Evolutionary conservation across 2,888 invertebrate genomes (phyloP), one percentile per base, ranked within the genome.

Genomic region (Kuschelorhynchus macadamiae): DNA sequence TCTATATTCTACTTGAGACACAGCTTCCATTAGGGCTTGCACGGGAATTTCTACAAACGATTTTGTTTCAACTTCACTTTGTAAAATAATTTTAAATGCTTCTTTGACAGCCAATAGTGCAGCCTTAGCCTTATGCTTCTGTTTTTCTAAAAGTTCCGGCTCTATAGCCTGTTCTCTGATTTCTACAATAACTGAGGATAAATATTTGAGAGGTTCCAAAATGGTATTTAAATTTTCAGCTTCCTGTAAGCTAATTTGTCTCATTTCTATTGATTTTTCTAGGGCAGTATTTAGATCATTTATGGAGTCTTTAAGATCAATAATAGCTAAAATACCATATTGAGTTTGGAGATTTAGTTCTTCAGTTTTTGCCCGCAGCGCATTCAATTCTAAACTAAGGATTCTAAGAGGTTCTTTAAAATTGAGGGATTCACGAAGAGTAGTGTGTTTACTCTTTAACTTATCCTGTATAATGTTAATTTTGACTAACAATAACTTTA

Each of bases 401-500:
- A 71, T 16, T 11, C 3, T 32, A 16, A 44, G 8, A 32, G 44
- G n/a, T 30, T 52, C 61, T 41, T 21, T 60, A 11, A 42, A 8
- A 25, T 16, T 17, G 1, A 30, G 0, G 12, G 0, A n/a, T n/a
- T n/a, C n/a, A n/a, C n/a, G n/a, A n/a, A n/a, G n/a, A n/a, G n/a
- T n/a, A n/a, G n/a, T n/a, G n/a, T n/a, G n/a, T n/a, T n/a, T n/a
- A n/a, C n/a, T n/a, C n/a, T n/a, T n/a, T n/a, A n/a, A n/a, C n/a
- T n/a, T n/a, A n/a, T n/a, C n/a, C 12, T 41, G 12, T 41, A 74
- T 59, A 21, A 63, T 66, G 42, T 70, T 69, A 12, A 75, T 70
- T 63, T 74, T 73, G 46, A 74, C 16, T 21, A 25, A 30, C 4
- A 75, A 46, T 17, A 74, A 52, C 63, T 75, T 75, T 11, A 75